phyloP scores from a whole-genome alignment of 2,888 invertebrate species.

The Agriopis marginaria region DNA sequence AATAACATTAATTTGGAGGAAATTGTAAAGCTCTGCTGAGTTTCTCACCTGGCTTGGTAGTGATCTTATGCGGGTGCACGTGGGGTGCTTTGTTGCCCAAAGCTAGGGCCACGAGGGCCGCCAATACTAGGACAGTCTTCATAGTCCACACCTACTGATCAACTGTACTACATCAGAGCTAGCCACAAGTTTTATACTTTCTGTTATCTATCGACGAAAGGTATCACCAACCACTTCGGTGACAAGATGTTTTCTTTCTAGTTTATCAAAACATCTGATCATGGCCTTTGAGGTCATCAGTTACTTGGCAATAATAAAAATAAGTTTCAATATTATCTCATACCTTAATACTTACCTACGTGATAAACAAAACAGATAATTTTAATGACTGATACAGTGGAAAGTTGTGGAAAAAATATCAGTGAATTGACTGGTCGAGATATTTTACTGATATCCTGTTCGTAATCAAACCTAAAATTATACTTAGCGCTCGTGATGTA shows the following conservation, averaged over 20 bases:
- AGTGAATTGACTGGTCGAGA: no score
- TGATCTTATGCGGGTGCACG: conserved; percentile 45
- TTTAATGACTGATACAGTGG: conserved; percentile 1
- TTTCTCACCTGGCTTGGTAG: conserved; percentile 58
- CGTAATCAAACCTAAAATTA: no score
- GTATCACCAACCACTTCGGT: conserved; percentile 19
- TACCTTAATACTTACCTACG: conserved; percentile 8
- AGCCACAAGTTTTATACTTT: conserved; percentile 50
- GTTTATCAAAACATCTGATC: conserved; percentile 14
- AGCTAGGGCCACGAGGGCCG: conserved; percentile 72
- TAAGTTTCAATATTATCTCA: conserved; percentile 9
- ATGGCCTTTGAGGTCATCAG: conserved; percentile 19
- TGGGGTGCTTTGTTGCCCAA: conserved; percentile 61
- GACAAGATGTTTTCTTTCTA: conserved; percentile 27
- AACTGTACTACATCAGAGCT: conserved; percentile 62
- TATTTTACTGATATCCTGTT: no score
- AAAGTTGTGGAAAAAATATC: conserved; percentile 4
- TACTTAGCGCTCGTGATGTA: no score
- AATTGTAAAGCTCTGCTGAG: background rate
- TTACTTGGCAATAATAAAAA: conserved; percentile 19
- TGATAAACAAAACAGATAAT: conserved; percentile 2
- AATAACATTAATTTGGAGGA: no score
- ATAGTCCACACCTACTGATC: conserved; percentile 65
- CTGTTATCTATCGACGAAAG: conserved; percentile 31
- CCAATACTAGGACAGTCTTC: conserved; percentile 81